Conservation (phyloP, 2,113 vertebrate genomes). For the Dipodomys merriami region DNA sequence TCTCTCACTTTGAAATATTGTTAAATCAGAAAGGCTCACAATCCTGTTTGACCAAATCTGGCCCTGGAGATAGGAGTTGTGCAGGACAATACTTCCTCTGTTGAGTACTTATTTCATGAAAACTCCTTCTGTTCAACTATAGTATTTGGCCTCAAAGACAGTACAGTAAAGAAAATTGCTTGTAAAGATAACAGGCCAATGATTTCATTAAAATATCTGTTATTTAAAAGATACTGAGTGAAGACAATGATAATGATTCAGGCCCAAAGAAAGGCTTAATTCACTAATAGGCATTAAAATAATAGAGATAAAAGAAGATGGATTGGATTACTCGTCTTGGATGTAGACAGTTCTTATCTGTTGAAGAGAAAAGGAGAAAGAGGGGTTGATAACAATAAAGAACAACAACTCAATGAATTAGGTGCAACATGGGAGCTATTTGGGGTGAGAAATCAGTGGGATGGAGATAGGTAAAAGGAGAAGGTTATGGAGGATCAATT, state of each 20-base stretch:
- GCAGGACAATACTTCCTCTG: neutral
- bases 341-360: neutral
- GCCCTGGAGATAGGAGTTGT: neutral
- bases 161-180: neutral
- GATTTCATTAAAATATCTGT: neutral
- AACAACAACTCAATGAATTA: no score
- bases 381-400: neutral
- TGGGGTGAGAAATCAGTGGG: no score
- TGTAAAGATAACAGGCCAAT: neutral
- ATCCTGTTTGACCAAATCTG: neutral
- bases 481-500: no score
- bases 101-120: constrained; percentile 1
- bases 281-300: neutral
- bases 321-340: neutral
- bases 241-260: neutral
- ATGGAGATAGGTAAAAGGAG: no score
- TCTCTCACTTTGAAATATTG: neutral
- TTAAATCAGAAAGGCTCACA: constrained; percentile 24
- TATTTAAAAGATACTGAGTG: neutral
- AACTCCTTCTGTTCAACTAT: neutral
- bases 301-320: neutral
- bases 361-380: constrained; percentile 6
- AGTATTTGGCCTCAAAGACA: neutral
- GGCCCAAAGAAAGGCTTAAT: constrained; percentile 15
- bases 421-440: no score